phyloP scores from a whole-genome alignment of 1,140 invertebrate genomes.

The Coptotermes formosanus region DNA sequence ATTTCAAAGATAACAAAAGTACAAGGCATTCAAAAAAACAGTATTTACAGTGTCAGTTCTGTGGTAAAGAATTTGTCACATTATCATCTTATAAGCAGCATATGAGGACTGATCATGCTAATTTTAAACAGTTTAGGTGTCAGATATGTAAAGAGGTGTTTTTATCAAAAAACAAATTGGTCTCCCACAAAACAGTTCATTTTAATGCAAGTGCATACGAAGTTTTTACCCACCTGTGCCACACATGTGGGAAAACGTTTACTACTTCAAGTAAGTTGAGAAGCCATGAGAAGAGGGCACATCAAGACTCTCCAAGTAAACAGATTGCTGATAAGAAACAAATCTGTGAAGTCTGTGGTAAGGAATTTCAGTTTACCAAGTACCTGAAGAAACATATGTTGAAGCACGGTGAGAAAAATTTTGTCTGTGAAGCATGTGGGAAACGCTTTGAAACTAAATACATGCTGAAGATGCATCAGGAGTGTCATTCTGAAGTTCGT shows the following conservation, averaged over 20 bases:
- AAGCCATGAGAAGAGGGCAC: neutral
- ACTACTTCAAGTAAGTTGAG: neutral
- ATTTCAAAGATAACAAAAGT: neutral
- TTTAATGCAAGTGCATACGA: neutral
- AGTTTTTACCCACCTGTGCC: neutral
- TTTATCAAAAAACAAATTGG: neutral
- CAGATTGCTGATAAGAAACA: neutral
- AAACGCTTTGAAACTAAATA: slow-evolving; percentile 20
- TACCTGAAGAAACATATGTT: slow-evolving; percentile 12
- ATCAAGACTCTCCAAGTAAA: neutral
- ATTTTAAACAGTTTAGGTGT: neutral
- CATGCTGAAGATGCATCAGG: slow-evolving; percentile 20
- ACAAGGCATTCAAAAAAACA: neutral
- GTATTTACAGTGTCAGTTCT: neutral
- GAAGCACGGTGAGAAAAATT: neutral
- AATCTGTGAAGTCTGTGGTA: neutral
- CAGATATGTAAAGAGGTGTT: neutral
- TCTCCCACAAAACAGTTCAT: neutral
- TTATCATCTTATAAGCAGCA: neutral
- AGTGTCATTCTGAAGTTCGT: slow-evolving; percentile 50
- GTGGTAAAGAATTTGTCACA: neutral
- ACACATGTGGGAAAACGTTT: neutral
- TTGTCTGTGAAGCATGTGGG: slow-evolving; percentile 17
- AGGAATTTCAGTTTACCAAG: neutral
- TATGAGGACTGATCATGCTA: neutral